phyloP scores from a whole-genome alignment of 2,797 vertebrate species.

The Sebastiscus albofasciatus region DNA sequence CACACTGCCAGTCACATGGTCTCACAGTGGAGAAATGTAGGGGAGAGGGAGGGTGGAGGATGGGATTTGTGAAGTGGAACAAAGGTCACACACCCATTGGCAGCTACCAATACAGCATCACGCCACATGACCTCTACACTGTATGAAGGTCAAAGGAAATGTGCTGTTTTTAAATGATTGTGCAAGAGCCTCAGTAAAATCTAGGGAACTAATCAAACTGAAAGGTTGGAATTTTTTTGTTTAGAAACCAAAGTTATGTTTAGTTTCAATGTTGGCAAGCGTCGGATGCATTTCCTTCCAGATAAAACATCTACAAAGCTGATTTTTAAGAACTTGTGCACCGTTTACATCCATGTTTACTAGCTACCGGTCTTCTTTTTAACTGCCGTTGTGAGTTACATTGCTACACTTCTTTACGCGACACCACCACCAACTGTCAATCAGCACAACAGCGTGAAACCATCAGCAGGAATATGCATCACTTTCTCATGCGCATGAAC shows the following conservation, averaged over 20 bases:
- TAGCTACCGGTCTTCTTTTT: background rate
- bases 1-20: conserved; percentile 62
- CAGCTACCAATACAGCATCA: conserved; percentile 11
- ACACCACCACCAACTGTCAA: background rate
- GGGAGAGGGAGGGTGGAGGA: conserved; percentile 31
- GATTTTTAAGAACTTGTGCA: background rate
- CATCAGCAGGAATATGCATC: background rate
- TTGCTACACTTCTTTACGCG: background rate
- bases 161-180: background rate
- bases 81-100: conserved; percentile 64
- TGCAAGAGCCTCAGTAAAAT: background rate
- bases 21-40: conserved; percentile 22
- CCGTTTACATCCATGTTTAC: background rate
- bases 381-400: background rate
- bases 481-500: background rate
- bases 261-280: background rate
- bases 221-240: background rate
- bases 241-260: background rate
- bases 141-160: conserved; percentile 10
- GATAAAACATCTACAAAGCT: background rate
- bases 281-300: background rate
- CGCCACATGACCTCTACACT: conserved; percentile 16
- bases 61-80: conserved; percentile 58
- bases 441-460: background rate
- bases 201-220: background rate